Evolutionary conservation across 2,113 vertebrate species (phyloP).

Genomic region (Myxocyprinus asiaticus): DNA sequence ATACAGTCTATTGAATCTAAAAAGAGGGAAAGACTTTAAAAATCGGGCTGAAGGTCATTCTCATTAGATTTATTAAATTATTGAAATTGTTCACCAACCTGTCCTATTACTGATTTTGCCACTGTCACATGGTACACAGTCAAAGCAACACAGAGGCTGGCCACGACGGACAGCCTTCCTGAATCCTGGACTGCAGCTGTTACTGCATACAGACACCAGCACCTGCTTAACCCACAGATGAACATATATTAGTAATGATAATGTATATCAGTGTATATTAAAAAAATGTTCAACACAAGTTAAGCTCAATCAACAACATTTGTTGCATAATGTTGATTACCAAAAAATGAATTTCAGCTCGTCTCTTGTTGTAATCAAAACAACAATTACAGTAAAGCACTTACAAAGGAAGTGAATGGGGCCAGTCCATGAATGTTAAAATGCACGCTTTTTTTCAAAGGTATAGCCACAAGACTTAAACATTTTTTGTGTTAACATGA

Average conservation of each 20-base stretch:
- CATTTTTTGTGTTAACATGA: too few relatives aligned
- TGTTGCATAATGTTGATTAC: too few relatives aligned
- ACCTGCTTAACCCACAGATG: constrained; percentile 58
- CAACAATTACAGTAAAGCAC: too few relatives aligned
- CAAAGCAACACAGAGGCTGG: constrained; percentile 77
- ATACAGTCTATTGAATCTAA: constrained; percentile 72
- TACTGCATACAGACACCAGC: constrained; percentile 72
- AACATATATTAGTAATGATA: background rate
- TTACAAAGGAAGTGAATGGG: too few relatives aligned
- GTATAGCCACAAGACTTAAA: too few relatives aligned
- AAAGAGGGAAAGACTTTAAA: background rate
- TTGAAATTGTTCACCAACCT: constrained; percentile 52
- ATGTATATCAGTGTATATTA: background rate
- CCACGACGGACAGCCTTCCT: constrained; percentile 74
- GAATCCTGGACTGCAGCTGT: constrained; percentile 73
- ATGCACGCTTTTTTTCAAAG: too few relatives aligned
- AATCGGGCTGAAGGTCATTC: background rate
- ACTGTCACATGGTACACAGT: constrained; percentile 71
- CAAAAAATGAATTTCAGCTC: too few relatives aligned
- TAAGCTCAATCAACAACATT: too few relatives aligned
- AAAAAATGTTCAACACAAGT: too few relatives aligned
- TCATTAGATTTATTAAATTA: background rate
- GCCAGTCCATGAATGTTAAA: too few relatives aligned
- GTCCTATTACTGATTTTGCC: constrained; percentile 16
- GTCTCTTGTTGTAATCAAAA: too few relatives aligned